phyloP scores from a whole-genome alignment of 2,888 invertebrate genomes.

The Chesias legatella region DNA sequence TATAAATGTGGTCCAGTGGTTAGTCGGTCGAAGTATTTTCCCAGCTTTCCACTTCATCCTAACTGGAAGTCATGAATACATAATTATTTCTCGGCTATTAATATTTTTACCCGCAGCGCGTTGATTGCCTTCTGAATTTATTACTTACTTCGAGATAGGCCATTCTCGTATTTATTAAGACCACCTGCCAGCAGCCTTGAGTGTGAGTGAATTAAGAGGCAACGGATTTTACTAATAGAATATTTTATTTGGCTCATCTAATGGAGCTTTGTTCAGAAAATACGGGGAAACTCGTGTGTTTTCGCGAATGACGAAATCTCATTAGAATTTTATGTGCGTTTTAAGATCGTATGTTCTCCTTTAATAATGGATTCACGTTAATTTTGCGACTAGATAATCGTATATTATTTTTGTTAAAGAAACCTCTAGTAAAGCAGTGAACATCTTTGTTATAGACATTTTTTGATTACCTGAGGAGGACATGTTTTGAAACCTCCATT shows the following conservation, averaged over 20 bases:
- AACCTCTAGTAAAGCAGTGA: too few species aligned
- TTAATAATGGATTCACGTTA: conserved; percentile 8
- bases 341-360: conserved; percentile 12
- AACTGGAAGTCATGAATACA: conserved; percentile 71
- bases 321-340: conserved; percentile 18
- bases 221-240: conserved; percentile 75
- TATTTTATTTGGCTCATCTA: conserved; percentile 69
- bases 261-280: conserved; percentile 44
- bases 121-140: conserved; percentile 81
- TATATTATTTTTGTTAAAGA: too few species aligned
- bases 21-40: conserved; percentile 3
- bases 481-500: too few species aligned
- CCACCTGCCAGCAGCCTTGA: conserved; percentile 70
- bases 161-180: conserved; percentile 79
- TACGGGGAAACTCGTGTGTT: conserved; percentile 11
- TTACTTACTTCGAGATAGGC: conserved; percentile 73
- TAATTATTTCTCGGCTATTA: conserved; percentile 78
- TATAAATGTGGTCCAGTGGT: not conserved
- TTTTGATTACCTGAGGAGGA: too few species aligned
- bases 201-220: conserved; percentile 70
- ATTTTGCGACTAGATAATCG: too few species aligned
- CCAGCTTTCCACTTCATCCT: conserved; percentile 43
- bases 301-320: conserved; percentile 13
- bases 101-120: conserved; percentile 77
- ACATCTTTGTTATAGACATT: too few species aligned